These are phyloP conservation scores for Conops quadrifasciatus DNA, from an alignment of 2,888 invertebrate genomes.

Conservation along the genomic window DNA sequence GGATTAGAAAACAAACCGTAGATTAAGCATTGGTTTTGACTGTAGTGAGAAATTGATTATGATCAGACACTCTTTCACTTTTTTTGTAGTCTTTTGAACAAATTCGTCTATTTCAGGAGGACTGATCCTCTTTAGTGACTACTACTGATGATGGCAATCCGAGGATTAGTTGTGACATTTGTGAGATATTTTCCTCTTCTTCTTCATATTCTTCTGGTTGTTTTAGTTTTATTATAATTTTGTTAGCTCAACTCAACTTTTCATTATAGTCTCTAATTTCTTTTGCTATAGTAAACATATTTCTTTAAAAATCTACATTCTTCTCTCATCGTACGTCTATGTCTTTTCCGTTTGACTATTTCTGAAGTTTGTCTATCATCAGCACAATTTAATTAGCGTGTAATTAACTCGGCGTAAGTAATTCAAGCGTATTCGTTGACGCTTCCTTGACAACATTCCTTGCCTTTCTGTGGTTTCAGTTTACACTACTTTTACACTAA, in stretches of 20 bases:
- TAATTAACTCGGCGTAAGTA: neutral
- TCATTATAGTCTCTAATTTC: neutral
- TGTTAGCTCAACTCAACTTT: neutral
- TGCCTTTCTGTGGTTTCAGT: neutral
- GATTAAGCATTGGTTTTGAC: too few relatives aligned
- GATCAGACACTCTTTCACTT: too few relatives aligned
- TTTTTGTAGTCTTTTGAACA: too few relatives aligned
- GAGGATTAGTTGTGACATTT: too few relatives aligned
- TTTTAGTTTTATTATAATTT: neutral
- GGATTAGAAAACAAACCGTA: too few relatives aligned
- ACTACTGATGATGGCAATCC: too few relatives aligned
- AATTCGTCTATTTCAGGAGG: too few relatives aligned
- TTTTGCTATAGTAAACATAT: too few relatives aligned
- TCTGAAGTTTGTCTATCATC: neutral
- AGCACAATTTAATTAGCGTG: neutral
- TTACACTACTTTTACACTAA: conserved; percentile 4
- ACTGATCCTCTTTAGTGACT: too few relatives aligned
- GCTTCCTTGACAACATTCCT: neutral
- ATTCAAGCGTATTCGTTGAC: conserved; percentile 1
- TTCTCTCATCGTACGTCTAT: neutral
- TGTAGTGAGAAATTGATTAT: too few relatives aligned
- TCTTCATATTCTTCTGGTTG: neutral
- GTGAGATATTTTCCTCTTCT: neutral
- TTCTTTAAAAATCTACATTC: too few relatives aligned
- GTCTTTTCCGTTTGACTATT: neutral